A percentile compares a stretch with the other conserved stretches of the same genome.
These are phyloP conservation scores for Thamnophis sirtalis DNA, from an alignment of 2,113 vertebrate genomes.

Conservation along the genomic window DNA sequence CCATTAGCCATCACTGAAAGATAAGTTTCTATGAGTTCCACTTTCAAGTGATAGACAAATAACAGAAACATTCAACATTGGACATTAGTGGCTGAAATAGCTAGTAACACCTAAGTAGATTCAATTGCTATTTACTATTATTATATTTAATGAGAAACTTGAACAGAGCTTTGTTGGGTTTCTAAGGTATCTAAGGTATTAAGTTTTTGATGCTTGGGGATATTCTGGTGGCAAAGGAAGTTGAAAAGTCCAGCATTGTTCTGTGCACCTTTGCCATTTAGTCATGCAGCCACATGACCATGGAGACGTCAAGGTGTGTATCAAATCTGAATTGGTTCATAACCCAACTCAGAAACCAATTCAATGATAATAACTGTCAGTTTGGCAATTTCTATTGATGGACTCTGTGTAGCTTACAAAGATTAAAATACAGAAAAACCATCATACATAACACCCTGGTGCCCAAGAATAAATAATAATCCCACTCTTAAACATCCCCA, in stretches of 20 bases:
- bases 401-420: not conserved
- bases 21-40: not conserved
- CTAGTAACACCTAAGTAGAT: not conserved
- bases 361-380: too few relatives aligned
- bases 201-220: not conserved
- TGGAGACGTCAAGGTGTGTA: too few relatives aligned
- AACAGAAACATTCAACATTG: not conserved
- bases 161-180: not conserved
- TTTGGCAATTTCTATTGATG: too few relatives aligned
- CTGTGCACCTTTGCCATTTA: too few relatives aligned
- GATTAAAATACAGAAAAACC: not conserved
- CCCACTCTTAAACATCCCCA: not conserved
- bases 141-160: not conserved
- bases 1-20: not conserved
- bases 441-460: not conserved
- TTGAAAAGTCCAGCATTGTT: not conserved
- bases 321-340: too few relatives aligned
- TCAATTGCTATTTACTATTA: not conserved
- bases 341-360: too few relatives aligned
- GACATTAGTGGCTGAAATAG: not conserved
- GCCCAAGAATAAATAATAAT: not conserved
- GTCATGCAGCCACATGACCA: too few relatives aligned
- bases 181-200: not conserved
- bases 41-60: not conserved
- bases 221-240: not conserved